Percentiles rank a stretch among this genome's conserved stretches.
These are phyloP conservation scores for Cabera pusaria DNA, from an alignment of 2,888 invertebrate species.

Conservation along the genomic window DNA sequence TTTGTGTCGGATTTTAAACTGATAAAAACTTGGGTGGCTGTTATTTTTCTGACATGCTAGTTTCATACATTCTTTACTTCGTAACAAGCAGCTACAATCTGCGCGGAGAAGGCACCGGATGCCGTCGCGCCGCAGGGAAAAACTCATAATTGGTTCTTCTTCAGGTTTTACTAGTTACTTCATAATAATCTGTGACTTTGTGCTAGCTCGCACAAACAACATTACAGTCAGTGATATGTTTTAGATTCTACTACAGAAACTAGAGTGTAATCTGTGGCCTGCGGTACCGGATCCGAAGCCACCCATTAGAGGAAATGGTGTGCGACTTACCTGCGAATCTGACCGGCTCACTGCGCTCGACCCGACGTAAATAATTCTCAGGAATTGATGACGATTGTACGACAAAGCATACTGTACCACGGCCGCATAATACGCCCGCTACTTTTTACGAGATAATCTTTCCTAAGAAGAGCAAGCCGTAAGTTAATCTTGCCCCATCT, in stretches of 20 bases:
- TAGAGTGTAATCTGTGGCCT: conserved; percentile 20
- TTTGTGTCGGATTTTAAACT: too few relatives aligned
- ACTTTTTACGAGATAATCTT: conserved; percentile 11
- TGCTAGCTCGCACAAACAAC: too few relatives aligned
- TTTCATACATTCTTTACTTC: conserved; percentile 15
- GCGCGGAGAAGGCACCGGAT: conserved; percentile 53
- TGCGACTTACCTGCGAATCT: conserved; percentile 32
- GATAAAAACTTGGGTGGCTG: too few relatives aligned
- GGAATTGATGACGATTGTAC: conserved; percentile 26
- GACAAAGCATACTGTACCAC: conserved; percentile 28
- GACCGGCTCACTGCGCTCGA: conserved; percentile 8
- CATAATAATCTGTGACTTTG: conserved; percentile 18
- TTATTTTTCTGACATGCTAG: not conserved
- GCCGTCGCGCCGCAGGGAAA: conserved; percentile 54
- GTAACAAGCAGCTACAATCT: conserved; percentile 39
- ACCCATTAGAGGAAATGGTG: conserved; percentile 47
- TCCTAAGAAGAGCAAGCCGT: not conserved
- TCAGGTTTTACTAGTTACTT: conserved; percentile 26
- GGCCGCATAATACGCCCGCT: conserved; percentile 27
- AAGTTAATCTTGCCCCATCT: conserved; percentile 1
- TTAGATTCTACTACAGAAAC: conserved; percentile 27
- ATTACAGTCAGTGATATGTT: conserved; percentile 9
- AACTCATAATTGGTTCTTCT: conserved; percentile 65
- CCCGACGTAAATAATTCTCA: conserved; percentile 21
- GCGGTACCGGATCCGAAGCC: conserved; percentile 13